Evolutionary conservation across 2,888 invertebrate species (phyloP).

Genomic region (Osmoderma eremita): DNA sequence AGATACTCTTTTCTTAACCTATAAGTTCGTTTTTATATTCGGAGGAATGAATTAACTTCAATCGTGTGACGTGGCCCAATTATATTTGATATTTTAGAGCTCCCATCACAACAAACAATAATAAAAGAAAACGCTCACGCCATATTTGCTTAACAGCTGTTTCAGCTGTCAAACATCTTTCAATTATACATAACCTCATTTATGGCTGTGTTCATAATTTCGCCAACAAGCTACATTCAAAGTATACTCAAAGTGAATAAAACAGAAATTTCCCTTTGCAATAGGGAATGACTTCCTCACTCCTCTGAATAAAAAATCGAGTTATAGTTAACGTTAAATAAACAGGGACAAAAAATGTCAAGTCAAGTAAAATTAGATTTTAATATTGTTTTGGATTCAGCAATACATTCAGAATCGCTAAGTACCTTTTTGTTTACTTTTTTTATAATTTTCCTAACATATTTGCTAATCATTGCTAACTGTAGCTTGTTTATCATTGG

Average conservation of each 20-base stretch:
- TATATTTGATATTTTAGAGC: too few relatives aligned
- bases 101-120: neutral
- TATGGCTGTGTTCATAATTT: too few relatives aligned
- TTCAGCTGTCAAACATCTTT: too few relatives aligned
- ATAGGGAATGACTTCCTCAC: neutral
- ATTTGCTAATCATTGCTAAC: constrained; percentile 36
- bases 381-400: constrained; percentile 34
- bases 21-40: too few relatives aligned
- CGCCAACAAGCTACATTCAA: too few relatives aligned
- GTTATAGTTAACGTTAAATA: neutral
- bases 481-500: constrained; percentile 38
- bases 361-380: constrained; percentile 22
- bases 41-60: too few relatives aligned
- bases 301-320: neutral
- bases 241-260: too few relatives aligned
- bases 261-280: too few relatives aligned
- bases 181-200: too few relatives aligned
- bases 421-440: constrained; percentile 28
- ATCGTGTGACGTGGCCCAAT: too few relatives aligned
- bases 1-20: constrained; percentile 1
- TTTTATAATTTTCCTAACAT: constrained; percentile 33
- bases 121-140: neutral
- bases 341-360: neutral
- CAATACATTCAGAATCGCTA: constrained; percentile 18
- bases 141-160: neutral